These are phyloP conservation scores for Microtus oregoni DNA, from an alignment of 2,113 vertebrate genomes.

Conservation along the genomic window DNA sequence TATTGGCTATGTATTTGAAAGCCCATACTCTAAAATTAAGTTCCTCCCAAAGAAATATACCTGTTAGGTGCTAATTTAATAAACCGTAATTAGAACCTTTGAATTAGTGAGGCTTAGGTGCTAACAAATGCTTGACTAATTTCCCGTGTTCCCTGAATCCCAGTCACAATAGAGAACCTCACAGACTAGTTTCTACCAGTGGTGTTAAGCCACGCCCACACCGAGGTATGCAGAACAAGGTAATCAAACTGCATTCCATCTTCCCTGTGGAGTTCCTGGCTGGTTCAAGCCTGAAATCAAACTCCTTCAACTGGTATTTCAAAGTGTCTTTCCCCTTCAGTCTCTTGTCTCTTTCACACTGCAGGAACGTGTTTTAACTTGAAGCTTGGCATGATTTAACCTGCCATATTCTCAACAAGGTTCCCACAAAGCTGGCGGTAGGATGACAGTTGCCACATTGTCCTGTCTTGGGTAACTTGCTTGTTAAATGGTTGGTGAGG, in stretches of 20 bases:
- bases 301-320: not conserved
- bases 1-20: conserved; percentile 23
- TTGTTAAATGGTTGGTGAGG: not conserved
- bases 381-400: not conserved
- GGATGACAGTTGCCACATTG: not conserved
- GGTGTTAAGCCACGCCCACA: not conserved
- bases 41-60: conserved; percentile 19
- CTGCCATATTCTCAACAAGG: not conserved
- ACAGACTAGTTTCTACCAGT: conserved; percentile 60
- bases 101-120: not conserved
- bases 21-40: not conserved
- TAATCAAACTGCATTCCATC: conserved; percentile 47
- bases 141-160: not conserved
- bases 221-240: not conserved
- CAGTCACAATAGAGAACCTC: conserved; percentile 8
- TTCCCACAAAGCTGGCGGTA: not conserved
- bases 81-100: not conserved
- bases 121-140: conserved; percentile 52
- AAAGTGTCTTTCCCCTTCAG: not conserved
- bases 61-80: conserved; percentile 28
- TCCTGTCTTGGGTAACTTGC: not conserved
- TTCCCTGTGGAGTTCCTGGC: not conserved
- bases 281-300: not conserved
- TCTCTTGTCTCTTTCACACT: not conserved
- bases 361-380: conserved; percentile 14